Evolutionary conservation across 2,797 vertebrate species (phyloP).

Genomic region (Hozukius guyotensis): DNA sequence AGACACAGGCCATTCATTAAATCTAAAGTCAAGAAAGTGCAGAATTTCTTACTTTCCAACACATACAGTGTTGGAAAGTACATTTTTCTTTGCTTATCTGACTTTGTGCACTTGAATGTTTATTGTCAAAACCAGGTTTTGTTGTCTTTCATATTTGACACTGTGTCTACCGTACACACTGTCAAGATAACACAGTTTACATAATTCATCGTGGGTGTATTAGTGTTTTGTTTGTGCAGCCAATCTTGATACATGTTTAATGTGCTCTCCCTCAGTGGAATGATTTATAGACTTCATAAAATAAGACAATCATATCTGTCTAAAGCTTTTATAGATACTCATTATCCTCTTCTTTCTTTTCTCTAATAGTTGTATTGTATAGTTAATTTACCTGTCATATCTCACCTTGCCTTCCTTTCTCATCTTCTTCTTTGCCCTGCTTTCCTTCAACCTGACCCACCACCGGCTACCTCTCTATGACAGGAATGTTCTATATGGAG

Average conservation of each 20-base stretch:
- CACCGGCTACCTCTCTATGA: constrained; percentile 2
- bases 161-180: constrained; percentile 16
- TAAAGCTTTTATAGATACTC: background rate
- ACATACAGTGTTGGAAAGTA: background rate
- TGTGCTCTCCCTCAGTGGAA: background rate
- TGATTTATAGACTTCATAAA: background rate
- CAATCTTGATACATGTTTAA: background rate
- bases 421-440: background rate
- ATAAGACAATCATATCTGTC: background rate
- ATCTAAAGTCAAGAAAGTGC: background rate
- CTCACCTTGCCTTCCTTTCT: background rate
- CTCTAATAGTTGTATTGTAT: background rate
- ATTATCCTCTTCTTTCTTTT: background rate
- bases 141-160: constrained; percentile 9
- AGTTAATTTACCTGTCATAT: background rate
- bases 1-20: background rate
- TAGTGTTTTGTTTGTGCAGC: background rate
- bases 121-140: constrained; percentile 44
- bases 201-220: background rate
- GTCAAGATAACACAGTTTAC: constrained; percentile 27
- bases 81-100: constrained; percentile 5
- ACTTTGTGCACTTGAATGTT: background rate
- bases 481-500: constrained; percentile 67
- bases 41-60: background rate
- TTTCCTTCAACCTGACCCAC: constrained; percentile 12